phyloP scores from a whole-genome alignment of 2,113 vertebrate genomes.

The Aegithalos caudatus region DNA sequence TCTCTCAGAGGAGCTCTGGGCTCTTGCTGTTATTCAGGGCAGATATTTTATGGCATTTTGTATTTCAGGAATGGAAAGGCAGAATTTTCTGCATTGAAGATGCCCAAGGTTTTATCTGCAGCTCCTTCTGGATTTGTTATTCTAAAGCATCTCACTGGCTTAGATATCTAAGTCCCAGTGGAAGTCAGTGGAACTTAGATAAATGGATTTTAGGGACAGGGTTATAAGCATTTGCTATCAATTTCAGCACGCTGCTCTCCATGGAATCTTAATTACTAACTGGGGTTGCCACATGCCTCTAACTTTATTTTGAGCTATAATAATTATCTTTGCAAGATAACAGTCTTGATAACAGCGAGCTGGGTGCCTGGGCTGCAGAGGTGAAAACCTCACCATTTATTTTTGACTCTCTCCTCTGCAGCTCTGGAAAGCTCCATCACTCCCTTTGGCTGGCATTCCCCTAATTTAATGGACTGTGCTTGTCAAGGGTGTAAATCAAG shows the following conservation, averaged over 20 bases:
- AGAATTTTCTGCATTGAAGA: not conserved
- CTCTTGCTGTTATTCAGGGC: not conserved
- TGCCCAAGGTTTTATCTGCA: not conserved
- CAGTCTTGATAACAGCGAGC: not conserved
- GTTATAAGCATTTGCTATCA: not conserved
- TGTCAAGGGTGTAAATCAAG: constrained; percentile 26
- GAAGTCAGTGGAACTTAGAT: not conserved
- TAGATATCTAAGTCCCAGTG: not conserved
- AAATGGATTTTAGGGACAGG: constrained; percentile 31
- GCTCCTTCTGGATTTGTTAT: not conserved
- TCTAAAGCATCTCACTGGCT: not conserved
- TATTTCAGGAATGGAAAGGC: not conserved
- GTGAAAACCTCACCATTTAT: not conserved
- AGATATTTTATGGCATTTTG: not conserved
- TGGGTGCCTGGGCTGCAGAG: not conserved
- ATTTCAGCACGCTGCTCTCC: not conserved
- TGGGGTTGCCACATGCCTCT: not conserved
- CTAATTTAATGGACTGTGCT: constrained; percentile 37
- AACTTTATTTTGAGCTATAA: not conserved
- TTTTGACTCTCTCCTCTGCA: not conserved
- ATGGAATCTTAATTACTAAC: not conserved
- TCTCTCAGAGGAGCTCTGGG: not conserved
- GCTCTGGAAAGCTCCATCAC: not conserved
- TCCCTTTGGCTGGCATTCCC: not conserved
- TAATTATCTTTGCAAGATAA: not conserved